phyloP scores from a whole-genome alignment of 2,888 invertebrate genomes.

The Leucoma salicis region DNA sequence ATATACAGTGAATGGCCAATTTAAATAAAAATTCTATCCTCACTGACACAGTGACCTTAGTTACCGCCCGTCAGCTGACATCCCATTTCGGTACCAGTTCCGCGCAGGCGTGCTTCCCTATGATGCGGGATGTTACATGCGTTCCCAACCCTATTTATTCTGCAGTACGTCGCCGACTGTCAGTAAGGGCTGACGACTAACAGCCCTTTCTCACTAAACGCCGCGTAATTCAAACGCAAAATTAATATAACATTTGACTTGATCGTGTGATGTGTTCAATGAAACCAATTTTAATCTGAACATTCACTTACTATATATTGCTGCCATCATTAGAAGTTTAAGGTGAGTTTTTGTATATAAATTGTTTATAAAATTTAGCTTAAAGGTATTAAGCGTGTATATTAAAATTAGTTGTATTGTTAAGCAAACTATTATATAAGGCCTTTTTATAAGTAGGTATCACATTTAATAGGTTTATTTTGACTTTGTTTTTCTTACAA shows the following conservation, averaged over 20 bases:
- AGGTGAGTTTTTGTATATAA: slow-evolving; percentile 23
- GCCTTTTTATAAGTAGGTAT: too few species aligned
- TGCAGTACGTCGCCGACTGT: slow-evolving; percentile 57
- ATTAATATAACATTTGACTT: slow-evolving; percentile 26
- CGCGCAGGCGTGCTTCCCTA: slow-evolving; percentile 56
- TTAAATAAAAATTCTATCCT: slow-evolving; percentile 28
- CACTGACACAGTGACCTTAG: slow-evolving; percentile 75
- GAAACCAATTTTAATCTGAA: slow-evolving; percentile 23
- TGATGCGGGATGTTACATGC: slow-evolving; percentile 62
- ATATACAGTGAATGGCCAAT: slow-evolving; percentile 20
- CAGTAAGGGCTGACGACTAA: slow-evolving; percentile 39
- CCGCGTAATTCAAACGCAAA: slow-evolving; percentile 32
- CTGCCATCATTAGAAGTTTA: slow-evolving; percentile 1
- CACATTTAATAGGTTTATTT: too few species aligned
- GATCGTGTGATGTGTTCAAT: slow-evolving; percentile 26
- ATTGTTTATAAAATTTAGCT: too few species aligned
- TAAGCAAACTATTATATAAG: too few species aligned
- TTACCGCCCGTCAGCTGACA: slow-evolving; percentile 68
- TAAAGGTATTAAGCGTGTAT: too few species aligned
- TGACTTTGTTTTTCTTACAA: too few species aligned
- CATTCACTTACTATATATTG: slow-evolving; percentile 8
- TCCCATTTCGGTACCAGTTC: slow-evolving; percentile 42
- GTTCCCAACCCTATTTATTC: slow-evolving; percentile 47
- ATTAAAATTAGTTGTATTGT: too few species aligned
- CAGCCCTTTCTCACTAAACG: slow-evolving; percentile 16